Evolutionary conservation across 2,113 vertebrate genomes (phyloP), one percentile per base, ranked within the genome.

Genomic region (Misgurnus mizolepis): DNA sequence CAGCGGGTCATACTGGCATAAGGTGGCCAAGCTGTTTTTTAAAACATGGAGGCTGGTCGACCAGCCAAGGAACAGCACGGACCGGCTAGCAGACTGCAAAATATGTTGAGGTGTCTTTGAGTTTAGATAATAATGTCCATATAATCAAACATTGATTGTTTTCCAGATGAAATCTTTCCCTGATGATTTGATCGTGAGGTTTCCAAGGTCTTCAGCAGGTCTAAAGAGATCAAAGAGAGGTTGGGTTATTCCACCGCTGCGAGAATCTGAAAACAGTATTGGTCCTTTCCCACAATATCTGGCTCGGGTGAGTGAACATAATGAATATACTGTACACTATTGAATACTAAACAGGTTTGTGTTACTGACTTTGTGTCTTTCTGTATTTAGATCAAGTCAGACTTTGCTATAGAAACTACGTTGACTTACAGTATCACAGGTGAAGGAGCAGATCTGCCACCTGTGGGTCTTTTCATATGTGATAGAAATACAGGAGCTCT

Each of bases 211-310:
- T 5, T 70, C 5, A 43, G 3, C 4, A 47, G 91, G 90, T 1
- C 80, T 90, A 41, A 90, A 8, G 40, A 90, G 92, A 66, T 84
- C 50, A 58, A 94, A 93, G 83, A 90, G 93, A 80, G 92, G 80
- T 0, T 93, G 92, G 93, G 76, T 92, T 10, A 90, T 92, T 82
- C 93, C 91, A 40, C 50, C 68, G 0, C 12, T 93, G 6, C 64
- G 0, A 34, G 11, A 91, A 56, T 0, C 39, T 0, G 93, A 94
- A 75, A 89, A 91, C 40, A 0, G 6, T 1, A 81, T 50, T 71
- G 90, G 91, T 58, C 67, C 17, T 0, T 93, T 78, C 72, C 93
- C 93, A 0, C 2, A 15, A 0, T 4, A 0, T 5, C 14, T 93
- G 7, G 65, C 82, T 66, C 83, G 87, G 66, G 93, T 93, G 77